Conservation (phyloP, 1,140 invertebrate species). For the Cyrtorhinus lividipennis region DNA sequence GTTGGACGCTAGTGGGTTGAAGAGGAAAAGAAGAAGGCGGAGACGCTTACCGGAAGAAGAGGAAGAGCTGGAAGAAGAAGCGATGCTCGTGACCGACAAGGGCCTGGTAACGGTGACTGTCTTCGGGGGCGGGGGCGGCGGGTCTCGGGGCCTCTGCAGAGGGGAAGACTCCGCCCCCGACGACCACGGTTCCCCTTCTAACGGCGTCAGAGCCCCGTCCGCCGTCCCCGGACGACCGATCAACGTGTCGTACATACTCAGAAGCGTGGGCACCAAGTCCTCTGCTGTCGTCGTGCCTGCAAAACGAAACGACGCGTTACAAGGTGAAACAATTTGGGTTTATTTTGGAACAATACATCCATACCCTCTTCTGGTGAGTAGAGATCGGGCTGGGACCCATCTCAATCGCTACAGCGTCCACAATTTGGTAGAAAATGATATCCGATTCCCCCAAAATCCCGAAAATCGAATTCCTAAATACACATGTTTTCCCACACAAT, state of each 20-base stretch:
- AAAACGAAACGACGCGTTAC: no score
- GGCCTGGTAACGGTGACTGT: constrained; percentile 34
- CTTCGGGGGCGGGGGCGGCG: constrained; percentile 24
- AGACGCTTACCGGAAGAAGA: constrained; percentile 37
- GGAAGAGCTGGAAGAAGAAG: constrained; percentile 50
- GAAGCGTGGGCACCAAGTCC: constrained; percentile 46
- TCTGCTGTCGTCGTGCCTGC: constrained; percentile 43
- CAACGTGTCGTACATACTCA: constrained; percentile 50
- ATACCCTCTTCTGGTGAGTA: no score
- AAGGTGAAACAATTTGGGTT: no score
- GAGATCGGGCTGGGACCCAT: no score
- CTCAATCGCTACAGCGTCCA: no score
- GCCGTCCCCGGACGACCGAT: constrained; percentile 30
- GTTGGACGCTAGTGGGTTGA: no score
- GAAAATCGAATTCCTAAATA: no score
- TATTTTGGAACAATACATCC: no score
- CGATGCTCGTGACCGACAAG: constrained; percentile 66
- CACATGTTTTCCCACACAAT: no score
- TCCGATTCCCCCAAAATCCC: no score
- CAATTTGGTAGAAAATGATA: no score
- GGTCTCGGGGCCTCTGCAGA: constrained; percentile 17
- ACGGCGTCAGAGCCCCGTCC: constrained; percentile 20
- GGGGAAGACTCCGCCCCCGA: not conserved
- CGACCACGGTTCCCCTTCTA: constrained; percentile 5
- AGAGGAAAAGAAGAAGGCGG: no score